Base-by-base conservation (phyloP, 64 coral and sea anemone genomes). In the Porites australiensis region DNA sequence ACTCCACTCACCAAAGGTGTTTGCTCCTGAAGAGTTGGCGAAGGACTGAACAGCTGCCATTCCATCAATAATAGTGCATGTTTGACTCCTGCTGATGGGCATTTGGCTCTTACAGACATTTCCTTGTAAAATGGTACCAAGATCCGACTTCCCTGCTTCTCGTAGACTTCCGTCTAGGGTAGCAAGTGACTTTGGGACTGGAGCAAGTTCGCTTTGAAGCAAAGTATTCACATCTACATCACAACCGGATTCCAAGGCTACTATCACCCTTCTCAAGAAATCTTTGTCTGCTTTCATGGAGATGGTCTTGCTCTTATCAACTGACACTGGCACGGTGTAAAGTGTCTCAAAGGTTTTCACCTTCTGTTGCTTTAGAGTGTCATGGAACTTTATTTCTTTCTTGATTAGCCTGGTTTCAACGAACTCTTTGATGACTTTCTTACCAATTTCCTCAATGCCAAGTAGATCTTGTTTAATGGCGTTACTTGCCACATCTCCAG, bases 361-460 rank as follows among this genome's bases (percentile, higher is more conserved):
- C 61, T 74, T 75, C 67, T 87, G 60, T 70, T 87, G 83, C 83
- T 87, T 87, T 70, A 87, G 83, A 50, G 83, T 87, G 83, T 87
- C 83, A 88, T 74, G 86, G 86, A 74, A 74, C 44, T 66, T 66
- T 44, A 8, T 45, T n/a, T 48, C 82, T 86, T 43, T 86, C 37
- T 65, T 63, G 82, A 88, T 88, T 47, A 88, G 71, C 52, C 86
- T 58, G 86, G 48, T 75, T 88, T 87, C 86, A 53, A 88, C 86
- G 52, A 88, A 88, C 52, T 88, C 52, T 81, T 81, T 81, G 51
- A 60, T 62, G 58, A 81, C 53, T 9, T 88, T 45, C 73, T 47
- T 54, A 54, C 52, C 52, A 54, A 54, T 54, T 54, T 54, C 52
- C 52, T 54, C 52, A 54, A 54, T 9, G 52, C 52, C n/a, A n/a